Base-by-base conservation (phyloP, 2,888 invertebrate genomes). In the Zygogramma bicolorata region DNA sequence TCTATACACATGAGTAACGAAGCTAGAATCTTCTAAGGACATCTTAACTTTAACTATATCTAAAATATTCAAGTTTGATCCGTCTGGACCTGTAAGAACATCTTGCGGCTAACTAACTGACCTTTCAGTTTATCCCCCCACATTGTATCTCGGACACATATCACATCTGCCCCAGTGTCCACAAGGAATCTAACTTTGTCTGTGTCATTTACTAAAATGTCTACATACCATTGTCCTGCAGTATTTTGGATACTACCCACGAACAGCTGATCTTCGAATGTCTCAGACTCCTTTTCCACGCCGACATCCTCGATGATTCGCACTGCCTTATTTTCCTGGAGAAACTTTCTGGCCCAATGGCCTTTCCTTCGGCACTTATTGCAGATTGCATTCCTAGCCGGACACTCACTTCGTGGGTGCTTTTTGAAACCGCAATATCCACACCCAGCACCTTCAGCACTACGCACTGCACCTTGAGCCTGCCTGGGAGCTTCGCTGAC, bases 151-250 rank as follows among this genome's bases (percentile, higher is more conserved):
- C 53, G 65, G 15, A 65, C 31, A 49, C 65, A 65, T 29, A 20
- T 53, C 5, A 65, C 31, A 65, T 65, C 49, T 25, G 65, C 65
- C n/a, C 57, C 53, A 27, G 53, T 29, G 34, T 65, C 65, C 20
- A 65, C 53, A n/a, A 65, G 13, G 29, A 65, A 65, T 31, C n/a
- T 40, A 40, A 40, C 40, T 40, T 40, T 40, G 40, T 40, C 40
- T n/a, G n/a, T n/a, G n/a, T n/a, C n/a, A n/a, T n/a, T n/a, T n/a
- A n/a, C n/a, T n/a, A n/a, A n/a, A n/a, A 40, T 40, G 40, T 40
- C 40, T 40, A 40, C 40, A 7, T 40, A 40, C 4, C 40, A 7
- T 40, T 40, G 40, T 40, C 40, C 40, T 40, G 40, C 5, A 40
- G 40, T 10, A 10, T 40, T 40, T 40, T 40, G 40, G 40, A 40